Conservation (phyloP, 2,888 invertebrate species). For the Imbricaverruca yamaguchii region DNA sequence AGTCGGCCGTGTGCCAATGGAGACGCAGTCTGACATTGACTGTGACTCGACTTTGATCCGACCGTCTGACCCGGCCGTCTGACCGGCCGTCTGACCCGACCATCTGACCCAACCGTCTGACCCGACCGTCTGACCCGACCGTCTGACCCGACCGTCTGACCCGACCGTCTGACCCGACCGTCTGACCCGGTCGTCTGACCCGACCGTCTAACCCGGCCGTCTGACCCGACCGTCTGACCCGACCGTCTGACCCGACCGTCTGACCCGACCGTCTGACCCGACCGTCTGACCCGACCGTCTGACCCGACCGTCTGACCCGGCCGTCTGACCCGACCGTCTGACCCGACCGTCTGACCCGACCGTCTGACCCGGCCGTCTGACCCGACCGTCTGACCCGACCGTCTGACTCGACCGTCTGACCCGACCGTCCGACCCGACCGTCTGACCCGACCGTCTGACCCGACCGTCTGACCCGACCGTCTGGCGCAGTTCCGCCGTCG, state of each 20-base stretch:
- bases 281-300: slow-evolving; percentile 38
- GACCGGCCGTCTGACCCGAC: slow-evolving; percentile 4
- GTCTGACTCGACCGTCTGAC: slow-evolving; percentile 22
- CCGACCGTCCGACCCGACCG: slow-evolving; percentile 42
- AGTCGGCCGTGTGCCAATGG: too few species aligned
- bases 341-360: slow-evolving; percentile 42
- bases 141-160: slow-evolving; percentile 22
- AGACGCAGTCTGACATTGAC: too few species aligned
- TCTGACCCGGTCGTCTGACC: too few species aligned
- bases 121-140: slow-evolving; percentile 38
- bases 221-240: slow-evolving; percentile 33
- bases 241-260: slow-evolving; percentile 42
- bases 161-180: slow-evolving; percentile 42
- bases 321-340: slow-evolving; percentile 18
- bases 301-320: slow-evolving; percentile 39
- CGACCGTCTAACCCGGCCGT: too few species aligned
- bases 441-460: slow-evolving; percentile 30
- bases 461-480: slow-evolving; percentile 5
- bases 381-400: slow-evolving; percentile 1
- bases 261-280: background rate
- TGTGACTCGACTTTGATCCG: too few species aligned
- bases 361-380: slow-evolving; percentile 33
- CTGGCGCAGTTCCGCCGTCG: slow-evolving; percentile 41
- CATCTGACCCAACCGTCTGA: slow-evolving; percentile 38
- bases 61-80: slow-evolving; percentile 7